Evolutionary conservation across 2,113 vertebrate genomes (phyloP), one percentile per base, ranked within the genome.

Genomic region (Oxyura jamaicensis): DNA sequence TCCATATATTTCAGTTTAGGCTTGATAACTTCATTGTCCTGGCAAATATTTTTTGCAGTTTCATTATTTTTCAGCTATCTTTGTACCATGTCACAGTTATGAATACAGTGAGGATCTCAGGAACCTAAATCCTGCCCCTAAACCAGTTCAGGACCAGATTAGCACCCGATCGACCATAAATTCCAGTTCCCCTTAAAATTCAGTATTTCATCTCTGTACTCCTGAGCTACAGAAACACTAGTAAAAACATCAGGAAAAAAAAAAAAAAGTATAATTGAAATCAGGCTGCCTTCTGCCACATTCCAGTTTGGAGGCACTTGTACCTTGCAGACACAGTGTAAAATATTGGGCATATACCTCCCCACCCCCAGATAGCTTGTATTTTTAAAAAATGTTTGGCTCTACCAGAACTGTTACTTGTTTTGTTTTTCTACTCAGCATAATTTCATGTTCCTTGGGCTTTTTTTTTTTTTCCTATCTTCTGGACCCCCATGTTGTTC

Each of bases 271-370:
- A 15, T 44, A 60, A 33, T 22, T 71, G 90, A 89, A 94, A 95
- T 58, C 83, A 94, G 82, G 79, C 94, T 83, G 93, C 88, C 76
- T 93, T 96, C 90, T 93, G 86, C 55, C 73, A 88, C 6, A 0
- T 74, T 92, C 31, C 13, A 81, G 7, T 63, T 59, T 81, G 28
- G 52, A 88, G 71, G 71, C 71, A 83, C 28, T 67, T 50, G 26
- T 22, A 83, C 59, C 68, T 92, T 93, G 73, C 36, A 74, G 48
- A 72, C 31, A 89, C 14, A 65, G 48, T 58, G 31, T 80, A 44
- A 92, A 90, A 85, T 44, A 1, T 17, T 6, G 11, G 69, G 44
- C 23, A 20, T 17, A 72, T 10, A 8, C 12, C 22, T 22, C 33
- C 59, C 23, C 50, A 52, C 22, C 13, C 41, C 16, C 10, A 53